phyloP scores from a whole-genome alignment of 2,888 invertebrate genomes.

The Onthophagus sagittarius region DNA sequence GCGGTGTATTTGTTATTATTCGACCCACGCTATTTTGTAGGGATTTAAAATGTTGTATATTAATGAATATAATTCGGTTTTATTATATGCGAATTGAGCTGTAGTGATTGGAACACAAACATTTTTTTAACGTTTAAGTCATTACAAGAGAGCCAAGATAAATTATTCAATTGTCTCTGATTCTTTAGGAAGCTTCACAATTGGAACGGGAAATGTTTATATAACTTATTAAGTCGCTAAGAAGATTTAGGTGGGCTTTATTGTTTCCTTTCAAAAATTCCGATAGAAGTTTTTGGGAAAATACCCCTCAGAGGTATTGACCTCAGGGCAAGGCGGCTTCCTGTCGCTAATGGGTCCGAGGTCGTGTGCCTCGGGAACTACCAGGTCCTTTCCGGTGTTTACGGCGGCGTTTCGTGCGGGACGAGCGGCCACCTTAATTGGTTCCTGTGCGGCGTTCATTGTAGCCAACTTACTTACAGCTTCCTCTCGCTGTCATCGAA shows the following conservation, averaged over 20 bases:
- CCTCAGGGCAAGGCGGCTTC: constrained; percentile 4
- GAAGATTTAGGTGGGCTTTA: background rate
- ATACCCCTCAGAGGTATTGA: background rate
- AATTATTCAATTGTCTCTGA: background rate
- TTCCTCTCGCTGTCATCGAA: constrained; percentile 20
- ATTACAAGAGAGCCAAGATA: too few relatives aligned
- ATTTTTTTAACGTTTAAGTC: too few relatives aligned
- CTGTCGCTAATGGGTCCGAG: constrained; percentile 28
- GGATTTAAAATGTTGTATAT: background rate
- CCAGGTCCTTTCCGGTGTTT: constrained; percentile 34
- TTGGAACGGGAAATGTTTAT: constrained; percentile 8
- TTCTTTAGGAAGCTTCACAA: background rate
- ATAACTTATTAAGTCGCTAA: constrained; percentile 6
- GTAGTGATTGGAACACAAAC: too few relatives aligned
- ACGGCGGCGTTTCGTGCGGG: constrained; percentile 27
- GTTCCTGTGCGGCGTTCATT: constrained; percentile 35
- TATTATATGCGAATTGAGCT: too few relatives aligned
- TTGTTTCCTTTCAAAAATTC: background rate
- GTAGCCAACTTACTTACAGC: constrained; percentile 31
- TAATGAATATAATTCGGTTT: too few relatives aligned
- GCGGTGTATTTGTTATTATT: background rate
- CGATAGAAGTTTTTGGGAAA: background rate
- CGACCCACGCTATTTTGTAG: background rate
- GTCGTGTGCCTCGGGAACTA: constrained; percentile 25
- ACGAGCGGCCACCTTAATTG: constrained; percentile 34